These are phyloP conservation scores for Zaprionus tsacasi DNA, from an alignment of 1,140 invertebrate species.

Conservation along the genomic window DNA sequence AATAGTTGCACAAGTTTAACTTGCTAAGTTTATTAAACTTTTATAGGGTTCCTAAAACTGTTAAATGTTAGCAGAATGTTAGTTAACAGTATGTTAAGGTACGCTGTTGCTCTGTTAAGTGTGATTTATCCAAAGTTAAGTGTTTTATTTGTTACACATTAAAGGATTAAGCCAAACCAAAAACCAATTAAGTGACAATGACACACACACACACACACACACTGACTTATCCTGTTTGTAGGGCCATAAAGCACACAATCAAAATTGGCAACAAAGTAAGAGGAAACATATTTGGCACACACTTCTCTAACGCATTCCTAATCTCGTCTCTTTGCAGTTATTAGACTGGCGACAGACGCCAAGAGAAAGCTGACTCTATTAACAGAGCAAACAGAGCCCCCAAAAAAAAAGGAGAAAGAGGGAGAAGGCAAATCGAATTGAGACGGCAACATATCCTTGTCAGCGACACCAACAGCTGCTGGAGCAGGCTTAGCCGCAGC, in stretches of 20 bases:
- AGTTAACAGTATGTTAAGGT: too few relatives aligned
- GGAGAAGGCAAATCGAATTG: constrained; percentile 40
- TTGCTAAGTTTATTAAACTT: not conserved
- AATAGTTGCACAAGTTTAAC: constrained; percentile 29
- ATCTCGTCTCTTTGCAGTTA: constrained; percentile 68
- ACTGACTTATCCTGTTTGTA: constrained; percentile 26
- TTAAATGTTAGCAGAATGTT: too few relatives aligned
- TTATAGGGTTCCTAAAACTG: not conserved
- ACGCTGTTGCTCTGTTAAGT: too few relatives aligned
- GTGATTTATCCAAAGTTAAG: too few relatives aligned
- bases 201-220: constrained; percentile 9
- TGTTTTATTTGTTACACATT: constrained; percentile 38
- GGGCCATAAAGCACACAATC: constrained; percentile 55
- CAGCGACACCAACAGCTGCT: constrained; percentile 23
- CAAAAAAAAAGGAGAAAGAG: constrained; percentile 18
- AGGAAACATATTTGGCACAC: constrained; percentile 45
- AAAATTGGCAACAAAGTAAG: constrained; percentile 65
- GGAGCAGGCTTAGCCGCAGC: constrained; percentile 16
- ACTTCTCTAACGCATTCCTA: constrained; percentile 30
- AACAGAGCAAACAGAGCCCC: constrained; percentile 61
- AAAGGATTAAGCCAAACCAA: constrained; percentile 28
- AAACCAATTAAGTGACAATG: constrained; percentile 36
- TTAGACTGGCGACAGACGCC: constrained; percentile 53
- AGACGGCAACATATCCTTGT: constrained; percentile 49
- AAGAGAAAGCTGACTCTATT: constrained; percentile 71